phyloP scores from a whole-genome alignment of 92 coral and sea anemone genomes.

The Porites lobata region DNA sequence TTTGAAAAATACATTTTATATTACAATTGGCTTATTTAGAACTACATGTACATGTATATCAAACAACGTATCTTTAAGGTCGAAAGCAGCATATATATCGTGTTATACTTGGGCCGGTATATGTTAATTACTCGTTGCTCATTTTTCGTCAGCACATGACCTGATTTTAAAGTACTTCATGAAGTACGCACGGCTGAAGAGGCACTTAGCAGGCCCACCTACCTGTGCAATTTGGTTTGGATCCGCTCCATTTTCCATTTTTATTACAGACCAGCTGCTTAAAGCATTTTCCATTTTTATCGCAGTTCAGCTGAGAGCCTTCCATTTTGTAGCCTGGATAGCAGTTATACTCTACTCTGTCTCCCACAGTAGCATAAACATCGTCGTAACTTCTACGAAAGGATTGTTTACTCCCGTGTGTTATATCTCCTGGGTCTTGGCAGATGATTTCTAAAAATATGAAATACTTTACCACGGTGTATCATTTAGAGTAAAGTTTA shows the following conservation, averaged over 20 bases:
- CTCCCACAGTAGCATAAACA: conserved; percentile 59
- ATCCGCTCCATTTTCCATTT: conserved; percentile 41
- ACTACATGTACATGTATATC: too few species aligned
- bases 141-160: too few species aligned
- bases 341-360: conserved; percentile 69
- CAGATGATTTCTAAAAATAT: conserved; percentile 57
- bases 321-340: conserved; percentile 48
- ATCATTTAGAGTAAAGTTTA: too few species aligned
- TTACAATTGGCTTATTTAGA: too few species aligned
- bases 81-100: too few species aligned
- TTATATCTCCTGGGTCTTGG: conserved; percentile 63
- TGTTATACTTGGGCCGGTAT: too few species aligned
- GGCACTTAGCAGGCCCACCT: too few species aligned
- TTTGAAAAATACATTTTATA: too few species aligned
- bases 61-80: too few species aligned
- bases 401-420: conserved; percentile 32
- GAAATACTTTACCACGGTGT: not conserved
- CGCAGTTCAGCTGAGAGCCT: conserved; percentile 49
- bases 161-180: too few species aligned
- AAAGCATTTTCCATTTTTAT: conserved; percentile 27
- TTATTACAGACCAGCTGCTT: not conserved
- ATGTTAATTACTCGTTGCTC: too few species aligned
- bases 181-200: too few species aligned
- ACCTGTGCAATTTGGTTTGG: not conserved
- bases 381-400: conserved; percentile 21